Conservation (phyloP, 2,797 vertebrate genomes). For the Petrocephalus schoutedeni region DNA sequence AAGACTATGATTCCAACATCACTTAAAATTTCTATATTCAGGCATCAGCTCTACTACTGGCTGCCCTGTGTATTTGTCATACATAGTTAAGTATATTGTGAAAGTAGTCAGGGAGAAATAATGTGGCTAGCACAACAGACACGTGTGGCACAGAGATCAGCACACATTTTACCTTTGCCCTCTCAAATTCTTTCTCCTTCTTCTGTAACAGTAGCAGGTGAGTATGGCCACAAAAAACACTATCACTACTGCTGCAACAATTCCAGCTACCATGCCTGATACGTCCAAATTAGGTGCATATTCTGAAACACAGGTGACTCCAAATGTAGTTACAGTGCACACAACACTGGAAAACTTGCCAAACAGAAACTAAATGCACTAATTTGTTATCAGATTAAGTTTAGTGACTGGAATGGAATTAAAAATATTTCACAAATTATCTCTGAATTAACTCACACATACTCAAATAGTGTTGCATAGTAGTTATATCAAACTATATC, state of each 20-base stretch:
- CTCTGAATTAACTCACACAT: neutral
- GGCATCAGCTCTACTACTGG: neutral
- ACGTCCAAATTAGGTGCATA: slow-evolving; percentile 45
- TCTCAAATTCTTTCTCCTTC: slow-evolving; percentile 42
- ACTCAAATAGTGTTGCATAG: neutral
- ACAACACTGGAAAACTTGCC: neutral
- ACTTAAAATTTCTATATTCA: neutral
- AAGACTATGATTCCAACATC: neutral
- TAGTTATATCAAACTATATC: neutral
- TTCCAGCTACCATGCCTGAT: slow-evolving; percentile 58
- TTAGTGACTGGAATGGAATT: neutral
- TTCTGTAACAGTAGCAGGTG: slow-evolving; percentile 61
- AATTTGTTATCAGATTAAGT: neutral
- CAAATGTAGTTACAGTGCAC: neutral
- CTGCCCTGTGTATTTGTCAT: neutral
- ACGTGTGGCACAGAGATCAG: neutral
- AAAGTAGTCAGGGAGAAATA: neutral
- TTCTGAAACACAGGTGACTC: slow-evolving; percentile 31
- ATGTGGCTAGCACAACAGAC: neutral
- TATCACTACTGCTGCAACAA: slow-evolving; percentile 46
- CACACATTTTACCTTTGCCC: slow-evolving; percentile 37
- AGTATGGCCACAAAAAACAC: slow-evolving; percentile 52
- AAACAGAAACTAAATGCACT: neutral
- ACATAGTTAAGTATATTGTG: neutral
- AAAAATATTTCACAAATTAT: neutral